These are phyloP conservation scores for Premnoplex brunnescens DNA, from an alignment of 2,797 vertebrate genomes.

Conservation along the genomic window DNA sequence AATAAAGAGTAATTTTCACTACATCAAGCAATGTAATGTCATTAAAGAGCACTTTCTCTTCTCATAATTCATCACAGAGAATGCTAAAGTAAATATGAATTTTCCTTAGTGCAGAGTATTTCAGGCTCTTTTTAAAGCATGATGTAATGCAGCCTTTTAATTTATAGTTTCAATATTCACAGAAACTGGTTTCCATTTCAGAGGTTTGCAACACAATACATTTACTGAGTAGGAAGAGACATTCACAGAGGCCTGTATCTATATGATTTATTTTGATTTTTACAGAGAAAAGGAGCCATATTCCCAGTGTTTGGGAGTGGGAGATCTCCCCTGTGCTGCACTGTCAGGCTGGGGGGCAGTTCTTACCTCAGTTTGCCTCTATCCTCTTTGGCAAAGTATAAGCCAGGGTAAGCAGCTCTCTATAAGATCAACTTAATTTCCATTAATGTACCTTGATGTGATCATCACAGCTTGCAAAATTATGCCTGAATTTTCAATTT, in stretches of 20 bases:
- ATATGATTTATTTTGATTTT: neutral
- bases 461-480: neutral
- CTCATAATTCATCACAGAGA: conserved; percentile 17
- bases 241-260: neutral
- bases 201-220: neutral
- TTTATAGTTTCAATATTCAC: neutral
- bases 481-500: neutral
- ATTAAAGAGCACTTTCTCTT: conserved; percentile 36
- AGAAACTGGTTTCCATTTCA: neutral
- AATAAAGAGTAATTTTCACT: conserved; percentile 18
- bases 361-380: neutral
- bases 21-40: conserved; percentile 1
- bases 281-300: neutral
- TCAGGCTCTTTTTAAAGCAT: neutral
- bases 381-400: neutral
- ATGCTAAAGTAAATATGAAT: neutral
- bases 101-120: neutral
- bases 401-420: neutral
- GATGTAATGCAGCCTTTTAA: neutral
- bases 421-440: neutral
- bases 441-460: neutral
- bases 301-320: neutral
- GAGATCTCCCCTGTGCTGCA: neutral
- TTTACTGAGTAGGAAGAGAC: neutral
- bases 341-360: neutral